Conservation (phyloP, 2,888 invertebrate species). For the Philereme vetulata region DNA sequence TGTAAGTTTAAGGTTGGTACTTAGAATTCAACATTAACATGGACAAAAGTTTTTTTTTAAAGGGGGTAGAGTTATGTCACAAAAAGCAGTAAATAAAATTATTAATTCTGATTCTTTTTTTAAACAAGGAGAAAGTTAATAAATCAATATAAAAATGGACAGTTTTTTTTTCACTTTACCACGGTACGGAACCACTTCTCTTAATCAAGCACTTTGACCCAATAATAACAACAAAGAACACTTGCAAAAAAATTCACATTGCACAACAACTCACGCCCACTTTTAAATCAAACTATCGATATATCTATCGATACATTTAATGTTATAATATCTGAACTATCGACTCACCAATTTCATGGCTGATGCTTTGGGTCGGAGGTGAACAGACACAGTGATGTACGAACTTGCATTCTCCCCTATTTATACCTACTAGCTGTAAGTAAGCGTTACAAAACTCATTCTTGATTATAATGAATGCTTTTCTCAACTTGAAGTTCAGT, state of each 20-base stretch:
- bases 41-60: too few relatives aligned
- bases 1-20: too few relatives aligned
- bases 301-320: slow-evolving; percentile 22
- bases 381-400: slow-evolving; percentile 66
- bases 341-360: slow-evolving; percentile 76
- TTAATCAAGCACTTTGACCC: slow-evolving; percentile 18
- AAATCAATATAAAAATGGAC: too few relatives aligned
- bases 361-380: slow-evolving; percentile 65
- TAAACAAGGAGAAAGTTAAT: too few relatives aligned
- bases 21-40: too few relatives aligned
- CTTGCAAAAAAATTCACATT: slow-evolving; percentile 30
- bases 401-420: slow-evolving; percentile 54
- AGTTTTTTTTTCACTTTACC: slow-evolving; percentile 8
- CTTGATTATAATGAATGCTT: slow-evolving; percentile 69
- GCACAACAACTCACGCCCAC: slow-evolving; percentile 29
- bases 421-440: slow-evolving; percentile 56
- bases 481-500: slow-evolving; percentile 63
- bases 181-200: slow-evolving; percentile 17
- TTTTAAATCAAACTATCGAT: slow-evolving; percentile 35
- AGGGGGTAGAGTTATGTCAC: too few relatives aligned
- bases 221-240: slow-evolving; percentile 19
- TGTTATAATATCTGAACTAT: slow-evolving; percentile 19
- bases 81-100: too few relatives aligned
- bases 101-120: too few relatives aligned
- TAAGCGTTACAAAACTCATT: slow-evolving; percentile 69